phyloP scores from a whole-genome alignment of 2,797 vertebrate species.

The Spinus olivaceus region DNA sequence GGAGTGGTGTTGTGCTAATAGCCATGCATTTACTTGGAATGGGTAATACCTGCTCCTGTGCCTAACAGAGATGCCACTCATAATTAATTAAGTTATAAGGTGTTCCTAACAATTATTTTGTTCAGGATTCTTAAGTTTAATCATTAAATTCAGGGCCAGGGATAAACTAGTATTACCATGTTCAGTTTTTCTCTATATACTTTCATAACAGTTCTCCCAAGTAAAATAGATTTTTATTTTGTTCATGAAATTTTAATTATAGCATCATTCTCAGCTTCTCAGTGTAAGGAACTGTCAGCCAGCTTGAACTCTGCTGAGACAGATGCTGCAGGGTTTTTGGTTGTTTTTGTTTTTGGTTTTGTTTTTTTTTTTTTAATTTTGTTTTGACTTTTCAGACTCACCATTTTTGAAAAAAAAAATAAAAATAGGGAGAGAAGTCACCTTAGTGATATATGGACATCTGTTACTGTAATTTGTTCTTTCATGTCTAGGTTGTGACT shows the following conservation, averaged over 20 bases:
- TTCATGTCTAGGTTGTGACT: constrained; percentile 48
- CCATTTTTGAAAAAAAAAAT: constrained; percentile 42
- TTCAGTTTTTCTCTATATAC: constrained; percentile 14
- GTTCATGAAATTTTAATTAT: constrained; percentile 64
- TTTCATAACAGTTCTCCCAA: constrained; percentile 20
- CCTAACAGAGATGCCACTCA: neutral
- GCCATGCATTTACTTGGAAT: neutral
- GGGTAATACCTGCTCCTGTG: neutral
- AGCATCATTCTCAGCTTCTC: constrained; percentile 52
- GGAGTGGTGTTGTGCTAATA: neutral
- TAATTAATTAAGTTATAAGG: constrained; percentile 41
- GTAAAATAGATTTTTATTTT: constrained; percentile 54
- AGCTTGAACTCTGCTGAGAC: constrained; percentile 61
- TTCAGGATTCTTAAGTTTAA: constrained; percentile 19
- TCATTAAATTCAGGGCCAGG: neutral
- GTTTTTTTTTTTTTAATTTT: neutral
- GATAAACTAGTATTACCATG: constrained; percentile 20
- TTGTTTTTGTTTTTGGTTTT: neutral
- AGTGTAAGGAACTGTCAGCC: constrained; percentile 55
- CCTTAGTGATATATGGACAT: constrained; percentile 59
- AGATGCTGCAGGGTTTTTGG: constrained; percentile 49
- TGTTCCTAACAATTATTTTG: constrained; percentile 37
- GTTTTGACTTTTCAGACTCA: constrained; percentile 53
- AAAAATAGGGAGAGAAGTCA: constrained; percentile 34
- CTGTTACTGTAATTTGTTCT: constrained; percentile 60